These are phyloP conservation scores for Vandiemenella viatica DNA, from an alignment of 2,888 invertebrate species.

Conservation along the genomic window DNA sequence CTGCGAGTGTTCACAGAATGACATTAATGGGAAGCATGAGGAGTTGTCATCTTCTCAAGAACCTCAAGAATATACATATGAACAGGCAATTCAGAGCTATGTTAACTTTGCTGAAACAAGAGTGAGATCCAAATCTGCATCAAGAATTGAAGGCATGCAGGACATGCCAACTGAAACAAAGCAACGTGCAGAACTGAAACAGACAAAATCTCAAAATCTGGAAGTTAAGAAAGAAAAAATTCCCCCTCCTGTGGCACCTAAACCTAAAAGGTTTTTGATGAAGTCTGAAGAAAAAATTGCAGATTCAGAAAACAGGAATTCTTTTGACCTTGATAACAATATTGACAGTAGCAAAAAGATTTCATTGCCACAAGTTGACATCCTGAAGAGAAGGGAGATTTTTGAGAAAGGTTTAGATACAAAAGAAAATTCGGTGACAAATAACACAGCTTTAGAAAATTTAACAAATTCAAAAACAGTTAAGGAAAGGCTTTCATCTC, in stretches of 20 bases:
- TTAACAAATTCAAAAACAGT: too few species aligned
- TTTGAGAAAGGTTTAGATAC: constrained; percentile 59
- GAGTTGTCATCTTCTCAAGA: background rate
- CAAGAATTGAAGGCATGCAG: constrained; percentile 18
- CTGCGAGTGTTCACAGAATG: too few species aligned
- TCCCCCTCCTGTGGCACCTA: constrained; percentile 19
- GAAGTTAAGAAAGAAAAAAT: constrained; percentile 9
- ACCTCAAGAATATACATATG: constrained; percentile 65
- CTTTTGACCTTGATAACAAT: constrained; percentile 29
- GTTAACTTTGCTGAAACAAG: constrained; percentile 43
- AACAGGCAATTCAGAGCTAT: constrained; percentile 75
- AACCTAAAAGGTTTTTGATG: constrained; percentile 19
- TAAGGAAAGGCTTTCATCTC: too few species aligned
- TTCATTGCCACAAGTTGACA: constrained; percentile 56
- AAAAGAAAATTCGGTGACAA: too few species aligned
- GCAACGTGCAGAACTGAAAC: background rate
- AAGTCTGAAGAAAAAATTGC: constrained; percentile 39
- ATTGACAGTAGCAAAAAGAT: constrained; percentile 37
- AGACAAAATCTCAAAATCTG: background rate
- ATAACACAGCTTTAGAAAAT: too few species aligned
- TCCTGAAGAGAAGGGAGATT: constrained; percentile 65
- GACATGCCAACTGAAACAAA: background rate
- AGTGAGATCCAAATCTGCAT: constrained; percentile 41
- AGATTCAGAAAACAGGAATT: constrained; percentile 36
- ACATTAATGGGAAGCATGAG: background rate